Base-by-base conservation (phyloP, 92 coral and sea anemone species). In the Palythoa caribaeorum region DNA sequence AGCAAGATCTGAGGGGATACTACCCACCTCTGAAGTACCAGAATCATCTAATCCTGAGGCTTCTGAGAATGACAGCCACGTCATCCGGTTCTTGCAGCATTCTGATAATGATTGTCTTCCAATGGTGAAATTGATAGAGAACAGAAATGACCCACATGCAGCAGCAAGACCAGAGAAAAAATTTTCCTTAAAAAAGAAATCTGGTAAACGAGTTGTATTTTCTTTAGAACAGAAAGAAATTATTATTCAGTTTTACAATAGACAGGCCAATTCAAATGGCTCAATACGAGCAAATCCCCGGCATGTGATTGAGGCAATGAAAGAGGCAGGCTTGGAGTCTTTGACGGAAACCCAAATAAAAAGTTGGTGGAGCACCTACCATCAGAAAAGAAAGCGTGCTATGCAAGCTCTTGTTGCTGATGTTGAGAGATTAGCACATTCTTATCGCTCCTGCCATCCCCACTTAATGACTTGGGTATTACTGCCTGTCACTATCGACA, bases 361-460 rank as follows among this genome's bases (percentile, higher is more conserved):
- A 76, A 20, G 80, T 8, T 76, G 80, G 80, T 76, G 80, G 80
- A 51, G 80, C 65, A 76, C 62, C 52, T 76, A 76, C 9, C 80
- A 76, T 52, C 80, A 76, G 44, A 76, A 76, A 21, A 54, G 80
- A 2, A 76, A 76, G 36, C 48, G 80, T 3, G 63, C n/a, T 16
- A 76, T 76, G 80, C 47, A 40, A 40, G 47, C 47, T 40, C 47
- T 40, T 40, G 47, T 5, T 40, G 47, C 47, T 40, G 47, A 40
- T 40, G 47, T 40, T 40, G 47, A 40, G 47, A 40, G 47, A 40
- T 40, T 40, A 5, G 47, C 47, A 40, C 3, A 5, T 40, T 40
- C 3, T 40, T 40, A 40, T 28, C 28, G 28, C 28, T 28, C 28
- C 28, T 28, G 28, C 28, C 28, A 28, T 28, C 28, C 28, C 28